Conservation (phyloP, 2,113 vertebrate genomes). For the Hippolais icterina region DNA sequence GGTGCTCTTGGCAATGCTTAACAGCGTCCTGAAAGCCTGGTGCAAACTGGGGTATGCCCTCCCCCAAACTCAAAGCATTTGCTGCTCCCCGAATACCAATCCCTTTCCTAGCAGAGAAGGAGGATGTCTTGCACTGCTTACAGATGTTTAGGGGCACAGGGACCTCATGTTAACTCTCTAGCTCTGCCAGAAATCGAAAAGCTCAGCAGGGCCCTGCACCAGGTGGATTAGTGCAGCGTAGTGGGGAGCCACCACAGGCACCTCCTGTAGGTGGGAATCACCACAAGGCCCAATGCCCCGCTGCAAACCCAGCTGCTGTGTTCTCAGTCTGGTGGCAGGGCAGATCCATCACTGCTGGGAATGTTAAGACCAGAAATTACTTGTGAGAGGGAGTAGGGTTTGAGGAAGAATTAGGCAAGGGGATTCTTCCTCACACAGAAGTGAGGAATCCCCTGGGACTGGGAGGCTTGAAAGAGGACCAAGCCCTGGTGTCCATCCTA, state of each 20-base stretch:
- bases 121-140: background rate
- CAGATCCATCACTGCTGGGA: background rate
- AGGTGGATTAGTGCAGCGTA: rapidly evolving
- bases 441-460: background rate
- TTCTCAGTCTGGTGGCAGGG: background rate
- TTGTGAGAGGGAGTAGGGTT: background rate
- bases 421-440: background rate
- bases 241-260: background rate
- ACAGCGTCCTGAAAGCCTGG: background rate
- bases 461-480: background rate
- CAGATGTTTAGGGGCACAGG: background rate
- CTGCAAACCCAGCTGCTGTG: background rate
- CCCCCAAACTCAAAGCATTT: background rate
- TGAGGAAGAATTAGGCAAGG: background rate
- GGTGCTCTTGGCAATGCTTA: background rate
- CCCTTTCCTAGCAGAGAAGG: background rate
- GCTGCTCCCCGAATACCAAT: rapidly evolving
- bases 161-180: background rate
- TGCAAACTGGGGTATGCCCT: background rate
- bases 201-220: background rate
- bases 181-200: background rate
- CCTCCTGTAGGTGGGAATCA: background rate
- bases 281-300: background rate
- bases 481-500: background rate
- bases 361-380: background rate